Percentiles rank a stretch among this genome's conserved stretches.
These are phyloP conservation scores for Sphaerophoria rueppellii DNA, from an alignment of 2,888 invertebrate species.

Conservation along the genomic window DNA sequence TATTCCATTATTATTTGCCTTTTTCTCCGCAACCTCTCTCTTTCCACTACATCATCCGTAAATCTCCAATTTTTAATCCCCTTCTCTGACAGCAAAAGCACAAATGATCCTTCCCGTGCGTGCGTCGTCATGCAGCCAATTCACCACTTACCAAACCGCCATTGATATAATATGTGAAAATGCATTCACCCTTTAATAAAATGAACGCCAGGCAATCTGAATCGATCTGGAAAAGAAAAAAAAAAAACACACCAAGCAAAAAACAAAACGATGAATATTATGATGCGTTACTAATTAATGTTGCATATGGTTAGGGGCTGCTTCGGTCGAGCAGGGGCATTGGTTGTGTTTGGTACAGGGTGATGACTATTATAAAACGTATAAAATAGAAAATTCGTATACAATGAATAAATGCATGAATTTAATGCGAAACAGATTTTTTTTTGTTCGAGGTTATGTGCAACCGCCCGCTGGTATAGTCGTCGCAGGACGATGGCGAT, in stretches of 20 bases:
- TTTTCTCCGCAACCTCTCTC: not conserved
- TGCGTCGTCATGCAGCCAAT: not conserved
- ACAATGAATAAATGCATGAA: slow-evolving; percentile 32
- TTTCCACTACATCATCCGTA: not conserved
- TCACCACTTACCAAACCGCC: slow-evolving; percentile 13
- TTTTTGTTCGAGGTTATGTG: slow-evolving; percentile 49
- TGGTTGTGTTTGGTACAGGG: not conserved
- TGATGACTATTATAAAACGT: too few species aligned
- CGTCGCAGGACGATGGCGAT: not conserved
- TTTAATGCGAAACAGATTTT: slow-evolving; percentile 66
- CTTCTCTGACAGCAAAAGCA: not conserved
- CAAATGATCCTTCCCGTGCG: not conserved
- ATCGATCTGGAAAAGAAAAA: slow-evolving; percentile 30
- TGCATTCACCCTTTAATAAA: slow-evolving; percentile 27
- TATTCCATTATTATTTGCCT: slow-evolving; percentile 66
- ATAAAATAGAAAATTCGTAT: slow-evolving; percentile 55
- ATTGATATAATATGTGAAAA: slow-evolving; percentile 30
- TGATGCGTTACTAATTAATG: slow-evolving; percentile 73
- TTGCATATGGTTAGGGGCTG: slow-evolving; percentile 42
- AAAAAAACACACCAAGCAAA: not conserved
- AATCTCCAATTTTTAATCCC: slow-evolving; percentile 10
- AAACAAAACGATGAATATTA: slow-evolving; percentile 52
- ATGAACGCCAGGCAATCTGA: not conserved
- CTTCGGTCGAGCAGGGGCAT: not conserved
- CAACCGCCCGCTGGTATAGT: not conserved